Percentiles rank a stretch among this genome's conserved stretches.
phyloP scores from a whole-genome alignment of 2,797 vertebrate species.

The Champsocephalus esox region DNA sequence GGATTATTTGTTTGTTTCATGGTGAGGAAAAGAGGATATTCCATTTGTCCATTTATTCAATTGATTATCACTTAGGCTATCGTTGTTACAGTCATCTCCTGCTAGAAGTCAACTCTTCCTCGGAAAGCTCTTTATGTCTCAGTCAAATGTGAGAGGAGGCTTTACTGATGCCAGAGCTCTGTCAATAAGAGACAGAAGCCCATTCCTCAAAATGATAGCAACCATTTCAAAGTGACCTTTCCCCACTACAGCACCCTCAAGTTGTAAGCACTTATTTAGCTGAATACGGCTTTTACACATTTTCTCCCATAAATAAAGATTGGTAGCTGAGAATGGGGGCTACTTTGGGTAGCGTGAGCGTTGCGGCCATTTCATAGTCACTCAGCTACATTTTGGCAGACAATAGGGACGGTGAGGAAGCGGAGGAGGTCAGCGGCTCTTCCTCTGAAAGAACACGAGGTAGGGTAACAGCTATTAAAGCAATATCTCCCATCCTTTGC shows the following conservation, averaged over 20 bases:
- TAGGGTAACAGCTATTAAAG: conserved; percentile 50
- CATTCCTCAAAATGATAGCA: conserved; percentile 49
- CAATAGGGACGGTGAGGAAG: conserved; percentile 63
- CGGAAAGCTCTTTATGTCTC: not conserved
- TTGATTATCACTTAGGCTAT: not conserved
- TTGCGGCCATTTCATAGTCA: conserved; percentile 49
- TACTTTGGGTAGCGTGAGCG: not conserved
- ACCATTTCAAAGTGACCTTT: conserved; percentile 48
- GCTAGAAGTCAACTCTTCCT: not conserved
- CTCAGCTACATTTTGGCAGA: conserved; percentile 33
- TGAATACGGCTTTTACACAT: conserved; percentile 17
- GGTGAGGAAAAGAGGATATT: not conserved
- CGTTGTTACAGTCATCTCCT: not conserved
- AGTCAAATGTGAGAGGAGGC: not conserved
- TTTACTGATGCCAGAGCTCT: not conserved
- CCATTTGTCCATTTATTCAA: not conserved
- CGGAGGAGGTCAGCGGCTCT: conserved; percentile 62
- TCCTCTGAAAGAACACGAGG: conserved; percentile 61
- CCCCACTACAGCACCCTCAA: conserved; percentile 8
- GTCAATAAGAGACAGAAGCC: conserved; percentile 25
- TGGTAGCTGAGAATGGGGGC: conserved; percentile 7
- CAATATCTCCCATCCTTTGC: conserved; percentile 35
- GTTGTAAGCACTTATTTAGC: conserved; percentile 44
- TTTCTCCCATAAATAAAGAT: conserved; percentile 36
- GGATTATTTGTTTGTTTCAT: not conserved